Base-by-base conservation (phyloP, 2,888 invertebrate genomes). In the Smittia sp. region DNA sequence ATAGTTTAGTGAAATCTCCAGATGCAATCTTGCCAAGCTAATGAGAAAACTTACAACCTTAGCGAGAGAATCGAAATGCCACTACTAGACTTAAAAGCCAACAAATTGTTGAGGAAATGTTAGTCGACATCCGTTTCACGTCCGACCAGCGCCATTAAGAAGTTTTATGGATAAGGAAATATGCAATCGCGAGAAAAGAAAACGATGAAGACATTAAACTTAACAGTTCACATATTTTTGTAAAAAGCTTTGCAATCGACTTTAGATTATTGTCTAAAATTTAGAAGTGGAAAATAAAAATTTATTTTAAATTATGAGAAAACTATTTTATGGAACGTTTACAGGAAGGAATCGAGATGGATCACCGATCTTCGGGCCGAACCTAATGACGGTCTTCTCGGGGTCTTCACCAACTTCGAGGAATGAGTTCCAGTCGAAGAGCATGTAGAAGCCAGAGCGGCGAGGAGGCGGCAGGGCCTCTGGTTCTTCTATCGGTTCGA, bases 401-500 rank as follows among this genome's bases (percentile, higher is more conserved):
- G 88, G 90, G 22, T 90, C 90, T 76, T 87, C 87, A 11, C 93
- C 93, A 1, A 93, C 92, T 81, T 93, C 92, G 18, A 93, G 84
- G 78, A 94, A 94, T 73, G 90, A 88, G 78, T 94, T 93, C 92
- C 93, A 93, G 79, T 94, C 94, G 6, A 92, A 84, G 78, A 93
- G 85, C 83, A 93, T 93, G 79, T 93, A 94, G 76, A 93, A 89
- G 0, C 93, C 94, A 75, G 89, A 92, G 77, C 87, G 88, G 76
- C 85, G 86, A 46, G 88, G 88, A 0, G 89, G 86, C 3, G 91
- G 89, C 25, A 88, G 78, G 15, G 85, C 85, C 1, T 88, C 86
- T 77, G 85, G 85, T 77, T 89, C 88, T 0, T 88, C 83, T 6
- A 86, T 85, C 0, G 85, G 85, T 75, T 81, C 80, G 1, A 88